Evolutionary conservation across 2,113 vertebrate species (phyloP).

Genomic region (Percopsis transmontana): DNA sequence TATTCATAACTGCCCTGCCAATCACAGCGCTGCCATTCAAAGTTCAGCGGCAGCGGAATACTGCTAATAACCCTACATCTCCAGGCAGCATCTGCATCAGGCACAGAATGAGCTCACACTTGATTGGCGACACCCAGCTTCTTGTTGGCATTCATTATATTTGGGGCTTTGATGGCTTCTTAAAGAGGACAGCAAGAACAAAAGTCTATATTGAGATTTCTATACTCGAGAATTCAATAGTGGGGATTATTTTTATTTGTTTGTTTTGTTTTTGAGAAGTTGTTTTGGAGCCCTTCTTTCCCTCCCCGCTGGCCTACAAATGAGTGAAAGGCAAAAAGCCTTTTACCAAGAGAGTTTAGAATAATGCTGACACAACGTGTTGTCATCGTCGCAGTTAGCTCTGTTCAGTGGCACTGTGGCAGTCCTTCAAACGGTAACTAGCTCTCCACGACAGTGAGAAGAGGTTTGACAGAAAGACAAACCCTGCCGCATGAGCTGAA

Average conservation of each 20-base stretch:
- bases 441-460: neutral
- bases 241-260: no score
- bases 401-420: neutral
- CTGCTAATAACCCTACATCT: slow-evolving; percentile 52
- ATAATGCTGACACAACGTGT: neutral
- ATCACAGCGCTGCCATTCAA: slow-evolving; percentile 55
- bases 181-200: neutral
- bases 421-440: neutral
- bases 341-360: neutral
- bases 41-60: slow-evolving; percentile 60
- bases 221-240: no score
- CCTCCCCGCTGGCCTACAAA: neutral
- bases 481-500: neutral
- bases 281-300: neutral
- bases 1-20: slow-evolving; percentile 66
- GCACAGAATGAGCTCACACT: slow-evolving; percentile 50
- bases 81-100: slow-evolving; percentile 45
- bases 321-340: neutral
- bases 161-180: slow-evolving; percentile 25
- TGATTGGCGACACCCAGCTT: slow-evolving; percentile 49
- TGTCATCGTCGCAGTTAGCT: neutral
- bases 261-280: no score
- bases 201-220: no score
- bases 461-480: neutral
- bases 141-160: slow-evolving; percentile 47